A percentile compares a stretch with the other conserved stretches of the same genome.
Evolutionary conservation across 2,113 vertebrate species (phyloP).

Genomic region (Gymnarchus niloticus): DNA sequence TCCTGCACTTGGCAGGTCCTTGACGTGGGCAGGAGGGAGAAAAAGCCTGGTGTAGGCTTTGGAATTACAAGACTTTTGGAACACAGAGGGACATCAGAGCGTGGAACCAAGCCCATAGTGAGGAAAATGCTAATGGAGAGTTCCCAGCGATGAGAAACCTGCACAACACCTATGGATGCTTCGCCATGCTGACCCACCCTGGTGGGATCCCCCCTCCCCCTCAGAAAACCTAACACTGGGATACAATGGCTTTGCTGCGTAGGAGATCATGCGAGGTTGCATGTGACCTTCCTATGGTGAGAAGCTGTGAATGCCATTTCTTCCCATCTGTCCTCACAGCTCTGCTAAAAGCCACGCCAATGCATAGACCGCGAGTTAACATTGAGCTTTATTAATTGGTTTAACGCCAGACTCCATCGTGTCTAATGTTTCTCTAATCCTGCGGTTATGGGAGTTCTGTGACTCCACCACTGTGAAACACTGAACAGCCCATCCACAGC

Average conservation of each 20-base stretch:
- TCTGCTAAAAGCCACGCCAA: not conserved
- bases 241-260: no score
- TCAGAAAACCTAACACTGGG: not conserved
- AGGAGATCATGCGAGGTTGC: not conserved
- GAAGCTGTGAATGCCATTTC: no score
- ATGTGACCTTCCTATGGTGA: not conserved
- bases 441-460: not conserved
- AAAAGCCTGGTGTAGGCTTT: not conserved
- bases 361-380: not conserved
- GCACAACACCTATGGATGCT: not conserved
- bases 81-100: not conserved
- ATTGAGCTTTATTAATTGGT: not conserved
- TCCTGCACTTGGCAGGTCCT: not conserved
- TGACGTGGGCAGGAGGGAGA: not conserved
- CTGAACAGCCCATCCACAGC: not conserved
- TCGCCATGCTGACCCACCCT: not conserved
- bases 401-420: not conserved
- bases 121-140: not conserved
- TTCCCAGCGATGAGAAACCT: not conserved
- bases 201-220: not conserved
- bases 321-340: not conserved
- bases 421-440: not conserved
- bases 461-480: not conserved
- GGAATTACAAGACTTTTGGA: not conserved
- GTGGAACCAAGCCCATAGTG: not conserved